These are phyloP conservation scores for Tipula unca DNA, from an alignment of 2,888 invertebrate genomes.

Conservation along the genomic window DNA sequence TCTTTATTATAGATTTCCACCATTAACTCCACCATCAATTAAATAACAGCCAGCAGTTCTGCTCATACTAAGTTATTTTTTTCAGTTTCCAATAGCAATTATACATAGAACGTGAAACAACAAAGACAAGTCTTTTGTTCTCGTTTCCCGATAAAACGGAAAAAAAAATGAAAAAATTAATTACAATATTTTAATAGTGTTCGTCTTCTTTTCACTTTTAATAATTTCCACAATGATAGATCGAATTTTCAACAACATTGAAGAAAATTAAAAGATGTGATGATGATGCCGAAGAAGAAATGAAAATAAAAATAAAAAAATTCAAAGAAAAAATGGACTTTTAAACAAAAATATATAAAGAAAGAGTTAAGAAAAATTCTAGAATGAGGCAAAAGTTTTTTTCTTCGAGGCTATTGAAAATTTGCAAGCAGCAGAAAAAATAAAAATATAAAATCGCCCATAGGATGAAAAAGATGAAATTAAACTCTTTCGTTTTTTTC, in stretches of 20 bases:
- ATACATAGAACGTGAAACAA: not conserved
- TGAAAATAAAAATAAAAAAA: not conserved
- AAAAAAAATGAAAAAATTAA: not conserved
- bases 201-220: not conserved
- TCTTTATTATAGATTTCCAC: too few relatives aligned
- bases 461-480: not conserved
- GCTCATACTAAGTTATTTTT: not conserved
- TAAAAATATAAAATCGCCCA: not conserved
- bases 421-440: not conserved
- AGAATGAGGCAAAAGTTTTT: not conserved
- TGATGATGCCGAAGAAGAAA: not conserved
- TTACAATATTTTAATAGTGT: not conserved
- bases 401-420: slow-evolving; percentile 4
- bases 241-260: not conserved
- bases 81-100: not conserved
- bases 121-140: not conserved
- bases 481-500: not conserved
- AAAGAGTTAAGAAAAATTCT: not conserved
- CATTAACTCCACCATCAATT: too few relatives aligned
- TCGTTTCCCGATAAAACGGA: not conserved
- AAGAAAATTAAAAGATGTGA: not conserved
- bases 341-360: not conserved
- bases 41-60: too few relatives aligned
- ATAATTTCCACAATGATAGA: not conserved
- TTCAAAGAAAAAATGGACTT: not conserved